Evolutionary conservation across 2,888 invertebrate genomes (phyloP), one percentile per base, ranked within the genome.

Genomic region (Drosophila yooni): DNA sequence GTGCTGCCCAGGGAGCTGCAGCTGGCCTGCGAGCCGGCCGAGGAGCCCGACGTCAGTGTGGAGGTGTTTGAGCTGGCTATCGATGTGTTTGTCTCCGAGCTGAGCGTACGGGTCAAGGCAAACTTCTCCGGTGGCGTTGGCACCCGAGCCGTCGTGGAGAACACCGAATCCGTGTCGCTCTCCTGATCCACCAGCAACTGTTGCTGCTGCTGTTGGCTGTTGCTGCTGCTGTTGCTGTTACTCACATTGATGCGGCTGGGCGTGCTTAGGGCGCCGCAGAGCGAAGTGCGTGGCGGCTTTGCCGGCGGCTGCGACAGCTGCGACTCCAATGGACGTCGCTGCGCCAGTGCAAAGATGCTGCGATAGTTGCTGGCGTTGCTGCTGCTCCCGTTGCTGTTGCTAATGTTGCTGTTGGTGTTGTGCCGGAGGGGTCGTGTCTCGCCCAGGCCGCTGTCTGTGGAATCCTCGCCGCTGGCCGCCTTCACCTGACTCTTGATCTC

Each of bases 151-250:
- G 97, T 97, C 52, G 29, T 96, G 91, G 97, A 97, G 92, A 97
- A 96, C 6, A 97, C 97, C 34, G 97, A 97, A 92, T 98, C 97
- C 88, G 97, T 97, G 92, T 97, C 97, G 75, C 93, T 93, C 70
- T 93, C 93, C 74, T 92, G 92, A 52, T 92, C 91, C 33, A 84
- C 59, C 18, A 74, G 48, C 1, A 65, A 56, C 43, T 34, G 63
- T 33, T 38, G 73, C 18, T 63, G 62, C 11, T 50, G 65, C 8
- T 48, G 72, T 38, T 70, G 71, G 67, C 4, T 43, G 46, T 1
- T 46, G 53, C 48, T 52, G 76, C 8, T 83, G 83, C 25, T 91
- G 50, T 2, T 43, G 52, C 58, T 51, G 76, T 13, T 82, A 82
- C 25, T 91, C 81, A 59, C 34, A 21, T 38, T 56, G 0, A 56